Conservation (phyloP, 2,113 vertebrate genomes). For the Ptilonorhynchus violaceus region DNA sequence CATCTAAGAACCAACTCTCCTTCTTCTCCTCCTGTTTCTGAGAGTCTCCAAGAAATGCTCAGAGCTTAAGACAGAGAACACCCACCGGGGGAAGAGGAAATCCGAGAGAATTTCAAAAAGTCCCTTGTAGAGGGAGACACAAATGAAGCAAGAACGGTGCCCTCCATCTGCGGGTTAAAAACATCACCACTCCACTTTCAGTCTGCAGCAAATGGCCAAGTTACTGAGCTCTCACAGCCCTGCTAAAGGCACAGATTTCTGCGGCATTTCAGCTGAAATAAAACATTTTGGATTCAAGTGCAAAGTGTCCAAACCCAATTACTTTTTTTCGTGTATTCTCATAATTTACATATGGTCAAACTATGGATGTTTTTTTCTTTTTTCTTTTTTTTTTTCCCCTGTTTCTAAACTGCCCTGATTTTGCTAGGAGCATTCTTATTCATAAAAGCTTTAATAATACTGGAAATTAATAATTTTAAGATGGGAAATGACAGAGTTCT, state of each 20-base stretch:
- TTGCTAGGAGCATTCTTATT: neutral
- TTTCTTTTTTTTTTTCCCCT: accelerated
- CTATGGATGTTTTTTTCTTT: neutral
- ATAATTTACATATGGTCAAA: neutral
- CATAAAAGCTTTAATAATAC: neutral
- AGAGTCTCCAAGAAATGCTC: neutral
- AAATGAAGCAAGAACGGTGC: neutral
- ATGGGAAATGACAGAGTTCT: neutral
- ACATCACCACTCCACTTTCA: neutral
- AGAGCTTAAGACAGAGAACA: neutral
- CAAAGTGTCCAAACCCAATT: neutral
- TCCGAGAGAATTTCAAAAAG: neutral
- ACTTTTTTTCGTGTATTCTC: accelerated
- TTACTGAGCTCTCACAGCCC: neutral
- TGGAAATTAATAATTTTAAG: neutral
- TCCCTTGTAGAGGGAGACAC: neutral
- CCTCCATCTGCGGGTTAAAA: neutral
- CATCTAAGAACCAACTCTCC: neutral
- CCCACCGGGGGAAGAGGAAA: neutral
- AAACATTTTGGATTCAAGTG: neutral
- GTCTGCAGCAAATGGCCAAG: neutral
- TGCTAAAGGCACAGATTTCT: neutral
- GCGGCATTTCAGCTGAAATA: neutral
- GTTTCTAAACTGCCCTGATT: neutral
- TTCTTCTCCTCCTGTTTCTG: neutral